Evolutionary conservation across 2,797 vertebrate genomes (phyloP).

Genomic region (Rhinatrema bivittatum): DNA sequence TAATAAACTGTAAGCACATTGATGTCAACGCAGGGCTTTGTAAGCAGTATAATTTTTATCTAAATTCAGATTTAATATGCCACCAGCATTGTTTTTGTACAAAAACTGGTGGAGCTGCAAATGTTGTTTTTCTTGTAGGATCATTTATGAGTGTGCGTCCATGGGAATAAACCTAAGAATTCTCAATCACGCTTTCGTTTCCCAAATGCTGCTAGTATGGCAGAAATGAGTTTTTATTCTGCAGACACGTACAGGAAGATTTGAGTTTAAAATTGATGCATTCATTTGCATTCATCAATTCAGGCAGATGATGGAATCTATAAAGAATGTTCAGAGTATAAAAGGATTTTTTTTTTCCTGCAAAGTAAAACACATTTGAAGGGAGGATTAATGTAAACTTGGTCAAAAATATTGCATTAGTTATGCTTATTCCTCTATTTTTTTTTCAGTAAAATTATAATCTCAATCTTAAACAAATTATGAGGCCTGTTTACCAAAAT

Average conservation of each 20-base stretch:
- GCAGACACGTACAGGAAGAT: too few species aligned
- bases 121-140: slow-evolving; percentile 22
- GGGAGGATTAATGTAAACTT: too few species aligned
- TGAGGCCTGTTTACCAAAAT: too few species aligned
- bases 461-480: too few species aligned
- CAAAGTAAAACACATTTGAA: too few species aligned
- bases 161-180: slow-evolving; percentile 3
- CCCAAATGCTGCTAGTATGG: too few species aligned
- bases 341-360: too few species aligned
- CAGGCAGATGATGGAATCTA: slow-evolving; percentile 28
- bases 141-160: slow-evolving; percentile 2
- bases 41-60: slow-evolving; percentile 13
- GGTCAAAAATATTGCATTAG: too few species aligned
- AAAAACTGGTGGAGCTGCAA: slow-evolving; percentile 17
- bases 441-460: too few species aligned
- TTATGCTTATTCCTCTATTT: too few species aligned
- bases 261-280: slow-evolving; percentile 21
- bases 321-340: too few species aligned
- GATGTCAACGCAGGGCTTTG: slow-evolving; percentile 48
- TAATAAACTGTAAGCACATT: slow-evolving; percentile 63
- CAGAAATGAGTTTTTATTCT: too few species aligned
- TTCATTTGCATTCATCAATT: slow-evolving; percentile 18
- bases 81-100: slow-evolving; percentile 26
- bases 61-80: slow-evolving; percentile 38
- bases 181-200: not conserved